Evolutionary conservation across 2,797 vertebrate genomes (phyloP).

Genomic region (Chloroceryle inda): DNA sequence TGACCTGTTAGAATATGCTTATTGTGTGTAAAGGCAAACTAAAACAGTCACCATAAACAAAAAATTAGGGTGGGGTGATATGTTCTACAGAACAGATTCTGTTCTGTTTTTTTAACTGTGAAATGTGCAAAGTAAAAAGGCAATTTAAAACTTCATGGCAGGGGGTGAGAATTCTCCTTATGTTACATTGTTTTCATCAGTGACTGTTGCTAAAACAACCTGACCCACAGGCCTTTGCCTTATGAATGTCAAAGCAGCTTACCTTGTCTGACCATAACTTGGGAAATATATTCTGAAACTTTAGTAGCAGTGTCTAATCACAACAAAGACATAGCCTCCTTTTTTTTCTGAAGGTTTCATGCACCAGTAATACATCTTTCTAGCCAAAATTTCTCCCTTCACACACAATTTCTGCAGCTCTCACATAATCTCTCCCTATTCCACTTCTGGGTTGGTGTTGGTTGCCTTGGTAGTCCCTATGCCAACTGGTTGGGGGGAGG

Average conservation of each 20-base stretch:
- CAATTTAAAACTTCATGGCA: neutral
- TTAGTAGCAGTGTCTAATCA: neutral
- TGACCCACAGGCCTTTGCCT: neutral
- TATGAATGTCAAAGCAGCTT: neutral
- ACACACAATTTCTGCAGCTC: neutral
- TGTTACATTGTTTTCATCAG: neutral
- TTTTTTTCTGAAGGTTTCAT: neutral
- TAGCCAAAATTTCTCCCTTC: neutral
- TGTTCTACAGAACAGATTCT: neutral
- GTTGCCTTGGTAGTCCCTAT: neutral
- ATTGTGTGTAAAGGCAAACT: neutral
- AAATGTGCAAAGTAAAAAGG: neutral
- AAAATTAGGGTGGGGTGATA: rapidly evolving
- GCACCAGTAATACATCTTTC: neutral
- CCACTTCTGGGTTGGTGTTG: neutral
- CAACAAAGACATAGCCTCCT: neutral
- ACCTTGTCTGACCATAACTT: rapidly evolving
- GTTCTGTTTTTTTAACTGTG: too few species aligned
- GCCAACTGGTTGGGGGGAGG: neutral
- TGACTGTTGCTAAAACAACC: neutral
- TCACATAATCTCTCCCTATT: rapidly evolving
- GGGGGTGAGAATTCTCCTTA: neutral
- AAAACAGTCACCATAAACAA: neutral
- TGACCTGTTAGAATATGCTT: neutral
- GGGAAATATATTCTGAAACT: too few species aligned